Evolutionary conservation across 2,113 vertebrate species (phyloP), one percentile per base, ranked within the genome.

Genomic region (Tringa solitaria): DNA sequence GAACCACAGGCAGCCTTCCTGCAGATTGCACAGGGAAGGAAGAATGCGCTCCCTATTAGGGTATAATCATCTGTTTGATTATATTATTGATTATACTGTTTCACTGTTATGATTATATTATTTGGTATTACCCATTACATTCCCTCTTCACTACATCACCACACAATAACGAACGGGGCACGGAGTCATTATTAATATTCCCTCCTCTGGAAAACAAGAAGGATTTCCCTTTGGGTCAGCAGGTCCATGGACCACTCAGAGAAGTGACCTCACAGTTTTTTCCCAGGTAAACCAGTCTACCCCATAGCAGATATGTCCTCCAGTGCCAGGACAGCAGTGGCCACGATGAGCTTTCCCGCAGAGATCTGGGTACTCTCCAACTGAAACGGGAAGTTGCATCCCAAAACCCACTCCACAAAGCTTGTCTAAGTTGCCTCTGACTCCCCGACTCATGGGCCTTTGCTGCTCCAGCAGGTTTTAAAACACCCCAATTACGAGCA

Each of bases 401-500:
- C 11, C 3, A 2, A 77, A 91, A 41, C 19, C 67, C 21, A 3
- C 57, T 2, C 5, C 0, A 1, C 17, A 4, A 37, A 87, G 48
- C 74, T 37, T 28, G 35, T 33, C 1, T 3, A 21, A 69, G 50
- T 28, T 81, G 59, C 70, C 50, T 53, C 41, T 27, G 48, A 60
- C 67, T 61, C 50, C 67, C 65, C 82, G 76, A 10, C 67, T 76
- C 1, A 0, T 3, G 39, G 41, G 16, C 50, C 45, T 65, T 77
- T 73, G 87, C 61, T 91, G 75, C 87, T 70, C 91, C 93, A 94
- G 81, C 21, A 30, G 60, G 60, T 81, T 88, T 81, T 60, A 78
- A 94, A 92, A 7, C 69, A 92, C 43, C 65, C 83, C 68, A 53
- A 54, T 87, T 92, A 78, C 28, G 75, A 59, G 6, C 89, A 59